Evolutionary conservation across 2,797 vertebrate genomes (phyloP).

Genomic region (Argentina silus): DNA sequence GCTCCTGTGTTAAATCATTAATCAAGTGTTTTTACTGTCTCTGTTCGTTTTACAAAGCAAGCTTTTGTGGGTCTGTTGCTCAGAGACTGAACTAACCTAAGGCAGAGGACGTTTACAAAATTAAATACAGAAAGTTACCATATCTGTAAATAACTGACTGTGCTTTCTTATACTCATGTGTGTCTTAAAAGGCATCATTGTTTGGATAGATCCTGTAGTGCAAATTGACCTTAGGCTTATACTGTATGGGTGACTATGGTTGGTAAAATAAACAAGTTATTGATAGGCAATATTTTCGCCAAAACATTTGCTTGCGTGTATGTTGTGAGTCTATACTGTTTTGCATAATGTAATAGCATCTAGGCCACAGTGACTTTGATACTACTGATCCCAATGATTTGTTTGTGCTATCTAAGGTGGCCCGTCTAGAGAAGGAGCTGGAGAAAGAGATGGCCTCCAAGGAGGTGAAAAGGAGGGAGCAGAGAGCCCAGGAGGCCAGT

Average conservation of each 20-base stretch:
- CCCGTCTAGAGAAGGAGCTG: slow-evolving; percentile 75
- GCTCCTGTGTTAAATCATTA: slow-evolving; percentile 29
- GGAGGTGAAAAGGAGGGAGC: slow-evolving; percentile 69
- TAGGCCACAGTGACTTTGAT: not conserved
- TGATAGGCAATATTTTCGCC: too few species aligned
- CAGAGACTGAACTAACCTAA: not conserved
- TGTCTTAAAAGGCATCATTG: not conserved
- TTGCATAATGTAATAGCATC: not conserved
- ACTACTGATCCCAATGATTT: not conserved
- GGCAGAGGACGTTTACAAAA: not conserved
- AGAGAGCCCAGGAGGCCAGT: slow-evolving; percentile 61
- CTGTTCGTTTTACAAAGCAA: slow-evolving; percentile 23
- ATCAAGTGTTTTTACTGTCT: slow-evolving; percentile 24
- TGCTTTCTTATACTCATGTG: not conserved
- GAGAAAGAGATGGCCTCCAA: slow-evolving; percentile 59
- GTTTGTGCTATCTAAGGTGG: slow-evolving; percentile 63
- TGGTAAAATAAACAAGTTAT: too few species aligned
- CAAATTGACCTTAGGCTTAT: not conserved
- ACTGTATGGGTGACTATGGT: not conserved
- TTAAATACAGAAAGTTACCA: not conserved
- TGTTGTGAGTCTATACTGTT: not conserved
- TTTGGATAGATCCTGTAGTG: not conserved
- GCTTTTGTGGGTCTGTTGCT: slow-evolving; percentile 24
- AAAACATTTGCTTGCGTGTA: not conserved
- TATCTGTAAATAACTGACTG: not conserved